Evolutionary conservation across 2,797 vertebrate species (phyloP), one percentile per base, ranked within the genome.

Genomic region (Vipera latastei): DNA sequence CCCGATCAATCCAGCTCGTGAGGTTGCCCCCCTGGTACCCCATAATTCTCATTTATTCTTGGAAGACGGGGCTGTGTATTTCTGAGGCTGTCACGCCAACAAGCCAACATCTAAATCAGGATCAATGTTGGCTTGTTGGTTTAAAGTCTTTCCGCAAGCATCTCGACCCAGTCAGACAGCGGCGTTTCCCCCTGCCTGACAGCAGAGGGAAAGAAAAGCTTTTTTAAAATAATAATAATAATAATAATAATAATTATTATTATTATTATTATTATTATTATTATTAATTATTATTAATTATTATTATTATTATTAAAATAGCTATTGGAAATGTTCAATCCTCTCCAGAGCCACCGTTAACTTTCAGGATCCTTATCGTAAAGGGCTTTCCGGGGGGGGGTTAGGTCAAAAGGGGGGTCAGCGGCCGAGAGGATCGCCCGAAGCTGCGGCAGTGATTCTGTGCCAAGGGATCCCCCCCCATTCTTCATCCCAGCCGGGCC

Each of bases 131-230:
- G 38, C 11, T 78, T 44, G 38, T 78, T 11, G 73, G 73, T 78
- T 78, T 44, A 44, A 44, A 22, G 6, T 2, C 18, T 78, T 78
- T 38, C 32, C 14, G 6, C 6, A 7, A 18, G 32, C 8, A 32
- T 73, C 32, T 20, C 20, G 14, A 16, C 2, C 1, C 6, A 4
- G 13, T n/a, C 12, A 4, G 28, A 65, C 63, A 65, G 4, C 0
- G n/a, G 13, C 13, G 2, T 32, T 32, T 3, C 2, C 6, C n/a
- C 16, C 14, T 0, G 12, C n/a, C 28, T 4, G 4, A 14, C 4
- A 4, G 12, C 61, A 20, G 13, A 69, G 14, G 4, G 69, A 73
- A 73, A 16, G 16, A 73, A 38, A 60, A 60, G 2, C 59, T 56
- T 6, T 51, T n/a, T n/a, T n/a, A n/a, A n/a, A n/a, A n/a, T n/a